Evolutionary conservation across 1,140 invertebrate genomes (phyloP).

Genomic region (Oryzaephilus surinamensis): DNA sequence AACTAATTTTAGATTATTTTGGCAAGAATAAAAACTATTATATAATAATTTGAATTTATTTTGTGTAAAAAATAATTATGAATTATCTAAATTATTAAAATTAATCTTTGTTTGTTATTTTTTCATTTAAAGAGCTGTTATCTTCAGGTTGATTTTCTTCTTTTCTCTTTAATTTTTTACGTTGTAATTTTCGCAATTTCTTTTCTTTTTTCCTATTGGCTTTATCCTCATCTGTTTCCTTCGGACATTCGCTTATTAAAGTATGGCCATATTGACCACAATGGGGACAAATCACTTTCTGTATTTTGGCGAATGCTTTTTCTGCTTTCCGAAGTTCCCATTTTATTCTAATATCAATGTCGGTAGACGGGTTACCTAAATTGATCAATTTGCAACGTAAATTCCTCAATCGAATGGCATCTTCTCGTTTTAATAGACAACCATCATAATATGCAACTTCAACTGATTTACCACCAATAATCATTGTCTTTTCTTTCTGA

Average conservation of each 20-base stretch:
- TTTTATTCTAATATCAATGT: constrained; percentile 54
- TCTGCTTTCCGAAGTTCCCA: constrained; percentile 59
- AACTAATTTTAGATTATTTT: too few species aligned
- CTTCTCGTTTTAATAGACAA: constrained; percentile 58
- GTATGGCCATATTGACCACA: constrained; percentile 69
- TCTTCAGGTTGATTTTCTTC: too few species aligned
- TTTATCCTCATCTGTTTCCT: constrained; percentile 37
- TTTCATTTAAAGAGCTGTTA: too few species aligned
- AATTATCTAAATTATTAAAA: too few species aligned
- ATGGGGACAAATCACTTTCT: constrained; percentile 66
- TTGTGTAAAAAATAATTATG: too few species aligned
- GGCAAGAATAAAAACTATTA: too few species aligned
- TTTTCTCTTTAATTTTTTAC: too few species aligned
- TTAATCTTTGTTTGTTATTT: too few species aligned
- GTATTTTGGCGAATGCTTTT: constrained; percentile 53
- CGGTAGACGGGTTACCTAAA: constrained; percentile 56
- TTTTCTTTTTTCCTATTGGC: too few species aligned
- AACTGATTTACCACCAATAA: constrained; percentile 52
- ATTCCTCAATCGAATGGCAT: constrained; percentile 51
- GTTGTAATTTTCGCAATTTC: too few species aligned
- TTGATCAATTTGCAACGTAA: constrained; percentile 52
- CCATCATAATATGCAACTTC: constrained; percentile 55
- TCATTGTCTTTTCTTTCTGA: constrained; percentile 32
- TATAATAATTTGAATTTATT: too few species aligned
- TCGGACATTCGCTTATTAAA: constrained; percentile 70